Evolutionary conservation across 2,888 invertebrate species (phyloP).

Genomic region (Cistogaster globosa): DNA sequence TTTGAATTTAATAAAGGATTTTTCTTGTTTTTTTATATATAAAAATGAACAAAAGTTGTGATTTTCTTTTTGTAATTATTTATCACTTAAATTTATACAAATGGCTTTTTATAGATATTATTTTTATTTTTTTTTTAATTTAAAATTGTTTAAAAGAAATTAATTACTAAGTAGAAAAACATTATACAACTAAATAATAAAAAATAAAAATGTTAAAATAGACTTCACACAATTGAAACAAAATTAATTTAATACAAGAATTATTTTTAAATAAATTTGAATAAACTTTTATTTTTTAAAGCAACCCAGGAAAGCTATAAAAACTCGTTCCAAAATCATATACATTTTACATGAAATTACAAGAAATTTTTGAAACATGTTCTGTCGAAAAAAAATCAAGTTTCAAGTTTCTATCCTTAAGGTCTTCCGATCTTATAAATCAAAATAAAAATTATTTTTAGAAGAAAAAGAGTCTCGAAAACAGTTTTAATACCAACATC

Average conservation of each 20-base stretch:
- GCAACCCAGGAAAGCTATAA: not conserved
- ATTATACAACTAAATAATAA: slow-evolving; percentile 71
- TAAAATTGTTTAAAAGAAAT: slow-evolving; percentile 60
- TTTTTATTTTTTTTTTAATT: slow-evolving; percentile 33
- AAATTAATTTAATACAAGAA: slow-evolving; percentile 25
- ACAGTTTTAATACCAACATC: too few species aligned
- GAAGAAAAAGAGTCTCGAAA: too few species aligned
- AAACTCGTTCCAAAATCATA: not conserved
- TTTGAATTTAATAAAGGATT: slow-evolving; percentile 50
- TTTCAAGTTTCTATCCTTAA: too few species aligned
- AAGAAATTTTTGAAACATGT: too few species aligned
- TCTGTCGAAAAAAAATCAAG: too few species aligned
- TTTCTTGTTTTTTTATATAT: slow-evolving; percentile 24
- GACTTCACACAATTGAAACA: slow-evolving; percentile 25
- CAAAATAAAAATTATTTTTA: too few species aligned
- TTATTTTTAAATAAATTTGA: not conserved
- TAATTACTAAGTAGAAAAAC: slow-evolving; percentile 60
- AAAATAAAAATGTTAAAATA: slow-evolving; percentile 7
- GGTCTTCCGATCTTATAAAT: too few species aligned
- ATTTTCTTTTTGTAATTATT: slow-evolving; percentile 70
- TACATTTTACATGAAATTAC: not conserved
- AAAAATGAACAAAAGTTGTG: slow-evolving; percentile 63
- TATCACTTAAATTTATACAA: slow-evolving; percentile 83
- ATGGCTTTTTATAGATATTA: slow-evolving; percentile 77
- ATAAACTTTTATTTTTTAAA: not conserved